These are phyloP conservation scores for Leptogaster cylindrica DNA, from an alignment of 2,888 invertebrate species.

Conservation along the genomic window DNA sequence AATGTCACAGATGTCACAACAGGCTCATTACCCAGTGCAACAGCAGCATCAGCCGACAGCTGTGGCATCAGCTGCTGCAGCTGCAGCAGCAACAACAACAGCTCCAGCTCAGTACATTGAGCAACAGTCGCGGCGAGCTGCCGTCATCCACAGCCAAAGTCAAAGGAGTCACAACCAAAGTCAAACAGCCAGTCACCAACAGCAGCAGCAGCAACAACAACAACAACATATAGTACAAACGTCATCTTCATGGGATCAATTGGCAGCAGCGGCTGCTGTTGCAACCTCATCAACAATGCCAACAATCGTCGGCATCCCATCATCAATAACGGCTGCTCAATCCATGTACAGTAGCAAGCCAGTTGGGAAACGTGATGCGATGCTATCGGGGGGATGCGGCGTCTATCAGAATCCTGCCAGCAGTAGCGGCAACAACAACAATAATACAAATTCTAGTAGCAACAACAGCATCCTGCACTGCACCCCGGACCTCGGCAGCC, in stretches of 20 bases:
- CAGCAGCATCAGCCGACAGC: slow-evolving; percentile 54
- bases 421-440: slow-evolving; percentile 14
- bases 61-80: slow-evolving; percentile 42
- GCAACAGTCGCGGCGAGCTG: slow-evolving; percentile 47
- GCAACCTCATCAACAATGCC: slow-evolving; percentile 50
- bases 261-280: slow-evolving; percentile 56
- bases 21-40: slow-evolving; percentile 56
- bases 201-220: slow-evolving; percentile 53
- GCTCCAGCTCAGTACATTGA: slow-evolving; percentile 49
- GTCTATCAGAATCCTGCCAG: slow-evolving; percentile 29
- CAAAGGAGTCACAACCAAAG: slow-evolving; percentile 53
- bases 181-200: slow-evolving; percentile 48
- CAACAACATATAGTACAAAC: slow-evolving; percentile 52
- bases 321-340: slow-evolving; percentile 34
- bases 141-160: slow-evolving; percentile 46
- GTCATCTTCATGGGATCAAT: slow-evolving; percentile 57
- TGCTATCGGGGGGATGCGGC: slow-evolving; percentile 61
- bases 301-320: slow-evolving; percentile 46
- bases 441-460: slow-evolving; percentile 30
- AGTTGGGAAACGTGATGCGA: slow-evolving; percentile 60
- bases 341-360: slow-evolving; percentile 50
- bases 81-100: slow-evolving; percentile 53
- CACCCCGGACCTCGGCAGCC: slow-evolving; percentile 38
- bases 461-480: slow-evolving; percentile 29
- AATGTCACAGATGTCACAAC: slow-evolving; percentile 60